A percentile compares a stretch with the other conserved stretches of the same genome.
Evolutionary conservation across 2,797 vertebrate species (phyloP).

Genomic region (Onychomys torridus): DNA sequence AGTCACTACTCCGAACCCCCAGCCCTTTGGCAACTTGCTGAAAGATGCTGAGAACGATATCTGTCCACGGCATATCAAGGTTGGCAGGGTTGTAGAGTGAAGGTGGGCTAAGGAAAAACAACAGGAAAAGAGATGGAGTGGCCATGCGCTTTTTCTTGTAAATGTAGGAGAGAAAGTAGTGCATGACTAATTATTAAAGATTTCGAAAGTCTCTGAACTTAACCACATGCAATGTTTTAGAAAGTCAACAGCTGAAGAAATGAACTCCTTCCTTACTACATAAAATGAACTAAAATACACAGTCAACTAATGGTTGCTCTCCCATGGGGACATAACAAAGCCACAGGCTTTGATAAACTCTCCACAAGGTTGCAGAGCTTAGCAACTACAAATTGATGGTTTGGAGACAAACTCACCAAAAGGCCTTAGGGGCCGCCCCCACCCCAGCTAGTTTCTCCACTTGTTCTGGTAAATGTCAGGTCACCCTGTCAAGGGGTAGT

Average conservation of each 20-base stretch:
- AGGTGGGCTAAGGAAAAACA: neutral
- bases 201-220: neutral
- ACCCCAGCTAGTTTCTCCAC: neutral
- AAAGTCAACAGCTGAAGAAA: conserved; percentile 45
- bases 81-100: neutral
- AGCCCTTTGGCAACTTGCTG: neutral
- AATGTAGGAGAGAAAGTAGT: conserved; percentile 28
- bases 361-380: neutral
- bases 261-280: neutral
- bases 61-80: neutral
- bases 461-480: neutral
- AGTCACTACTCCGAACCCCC: neutral
- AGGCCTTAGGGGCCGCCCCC: neutral
- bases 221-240: neutral
- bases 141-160: neutral
- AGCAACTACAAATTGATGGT: neutral
- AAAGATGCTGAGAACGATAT: neutral
- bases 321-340: conserved; percentile 15
- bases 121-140: neutral
- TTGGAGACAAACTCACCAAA: conserved; percentile 5
- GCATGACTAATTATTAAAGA: conserved; percentile 5
- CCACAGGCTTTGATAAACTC: conserved; percentile 32
- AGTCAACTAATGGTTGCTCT: conserved; percentile 1
- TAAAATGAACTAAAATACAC: conserved; percentile 49
- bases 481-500: neutral